Base-by-base conservation (phyloP, 2,113 vertebrate genomes). In the Echinops telfairi region DNA sequence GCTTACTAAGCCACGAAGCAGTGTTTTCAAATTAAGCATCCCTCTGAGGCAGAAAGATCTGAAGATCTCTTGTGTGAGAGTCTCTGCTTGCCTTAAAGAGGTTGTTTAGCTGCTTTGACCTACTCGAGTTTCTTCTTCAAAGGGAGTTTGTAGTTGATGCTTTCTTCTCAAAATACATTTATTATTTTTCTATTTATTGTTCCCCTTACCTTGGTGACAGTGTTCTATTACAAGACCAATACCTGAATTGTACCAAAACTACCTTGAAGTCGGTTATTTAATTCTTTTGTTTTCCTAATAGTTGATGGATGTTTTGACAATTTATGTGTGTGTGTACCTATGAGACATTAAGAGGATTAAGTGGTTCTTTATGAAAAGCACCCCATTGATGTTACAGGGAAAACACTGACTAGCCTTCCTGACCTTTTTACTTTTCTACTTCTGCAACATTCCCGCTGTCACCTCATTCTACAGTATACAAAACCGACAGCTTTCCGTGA, bases 181-280 rank as follows among this genome's bases (percentile, higher is more conserved):
- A 88, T 90, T 92, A 19, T n/a, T n/a, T 11, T 93, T 94, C 78
- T 73, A 90, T 96, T 96, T 93, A 86, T 89, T 96, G 27, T 84
- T 53, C 20, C 60, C 79, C 64, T 92, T 64, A 86, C 93, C 70
- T 95, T 94, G 89, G 76, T 76, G 93, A 90, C 86, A 86, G 58
- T 90, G 23, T 91, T 94, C 62, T 92, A 83, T 95, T 92, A 79
- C 14, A 70, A 90, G 91, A 90, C 68, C 60, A 87, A 90, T 64
- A 94, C 88, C 91, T 90, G 73, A 93, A 90, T 92, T 84, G 90
- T 95, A 90, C 70, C 86, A 31, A 95, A 70, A 1, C 64, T 90
- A 90, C 58, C 10, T 83, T 43, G 71, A 94, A 91, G 38, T 81
- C 20, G 93, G 9, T 85, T 94, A 68, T 71, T 75, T 94, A 62